Evolutionary conservation across 1,140 invertebrate genomes (phyloP).

Genomic region (Drosophila burlai): DNA sequence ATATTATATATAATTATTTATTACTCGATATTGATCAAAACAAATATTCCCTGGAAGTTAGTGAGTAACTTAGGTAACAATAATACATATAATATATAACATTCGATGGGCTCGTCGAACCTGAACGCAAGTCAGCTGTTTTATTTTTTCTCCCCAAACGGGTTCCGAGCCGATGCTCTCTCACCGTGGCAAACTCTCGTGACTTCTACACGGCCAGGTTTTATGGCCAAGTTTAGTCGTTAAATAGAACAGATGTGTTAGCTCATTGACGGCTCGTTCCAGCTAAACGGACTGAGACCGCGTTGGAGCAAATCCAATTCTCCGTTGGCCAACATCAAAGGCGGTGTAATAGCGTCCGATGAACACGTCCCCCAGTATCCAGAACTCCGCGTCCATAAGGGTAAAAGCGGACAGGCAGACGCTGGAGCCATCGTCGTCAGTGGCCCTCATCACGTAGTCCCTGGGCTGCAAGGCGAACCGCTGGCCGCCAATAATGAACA

Average conservation of each 20-base stretch:
- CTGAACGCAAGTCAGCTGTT: conserved; percentile 49
- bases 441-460: conserved; percentile 43
- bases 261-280: conserved; percentile 2
- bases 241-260: conserved; percentile 32
- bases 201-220: conserved; percentile 15
- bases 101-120: conserved; percentile 31
- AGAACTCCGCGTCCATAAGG: conserved; percentile 42
- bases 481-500: conserved; percentile 47
- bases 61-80: not conserved
- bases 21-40: not conserved
- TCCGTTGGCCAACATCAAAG: conserved; percentile 88
- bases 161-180: conserved; percentile 15
- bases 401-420: conserved; percentile 49
- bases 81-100: not conserved
- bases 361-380: conserved; percentile 87
- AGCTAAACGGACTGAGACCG: conserved; percentile 3
- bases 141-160: conserved; percentile 17
- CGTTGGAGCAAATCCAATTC: conserved; percentile 87
- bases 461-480: conserved; percentile 33
- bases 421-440: conserved; percentile 29
- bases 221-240: conserved; percentile 11
- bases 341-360: conserved; percentile 90
- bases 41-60: not conserved
- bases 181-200: conserved; percentile 6
- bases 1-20: not conserved